A percentile compares a stretch with the other conserved stretches of the same genome.
phyloP scores from a whole-genome alignment of 2,113 vertebrate species.

The Circaetus gallicus region DNA sequence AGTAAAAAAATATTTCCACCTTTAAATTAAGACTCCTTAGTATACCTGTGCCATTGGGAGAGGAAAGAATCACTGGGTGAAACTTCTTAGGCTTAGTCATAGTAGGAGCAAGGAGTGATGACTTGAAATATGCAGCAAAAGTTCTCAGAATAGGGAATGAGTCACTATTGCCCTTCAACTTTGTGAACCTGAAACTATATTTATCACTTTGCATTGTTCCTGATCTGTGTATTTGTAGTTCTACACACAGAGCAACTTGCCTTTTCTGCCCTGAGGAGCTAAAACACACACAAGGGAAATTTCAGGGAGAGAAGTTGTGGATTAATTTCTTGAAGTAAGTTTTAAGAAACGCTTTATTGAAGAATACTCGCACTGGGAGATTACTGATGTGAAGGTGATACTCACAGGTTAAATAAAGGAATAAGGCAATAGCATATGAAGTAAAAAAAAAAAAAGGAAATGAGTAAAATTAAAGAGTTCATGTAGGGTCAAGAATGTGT shows the following conservation, averaged over 20 bases:
- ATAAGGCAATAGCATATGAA: not conserved
- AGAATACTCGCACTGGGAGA: not conserved
- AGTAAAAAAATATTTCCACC: not conserved
- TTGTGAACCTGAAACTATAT: slow-evolving; percentile 36
- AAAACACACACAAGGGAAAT: not conserved
- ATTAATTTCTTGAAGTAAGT: not conserved
- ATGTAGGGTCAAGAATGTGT: not conserved
- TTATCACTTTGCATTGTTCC: slow-evolving; percentile 46
- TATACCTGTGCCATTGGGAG: not conserved
- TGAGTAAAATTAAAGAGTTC: not conserved
- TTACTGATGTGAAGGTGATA: not conserved
- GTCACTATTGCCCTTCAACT: slow-evolving; percentile 47
- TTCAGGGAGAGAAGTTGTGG: not conserved
- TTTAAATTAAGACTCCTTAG: not conserved
- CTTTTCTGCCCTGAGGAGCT: not conserved
- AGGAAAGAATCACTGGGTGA: not conserved
- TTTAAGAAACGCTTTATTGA: not conserved
- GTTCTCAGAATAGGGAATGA: slow-evolving; percentile 40
- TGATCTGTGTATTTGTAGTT: not conserved
- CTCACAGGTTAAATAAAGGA: not conserved
- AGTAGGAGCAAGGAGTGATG: not conserved
- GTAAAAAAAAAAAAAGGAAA: not conserved
- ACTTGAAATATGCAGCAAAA: slow-evolving; percentile 38
- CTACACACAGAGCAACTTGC: not conserved
- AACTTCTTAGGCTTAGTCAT: slow-evolving; percentile 20